phyloP scores from a whole-genome alignment of 2,888 invertebrate species.

The Dynastes grantii region DNA sequence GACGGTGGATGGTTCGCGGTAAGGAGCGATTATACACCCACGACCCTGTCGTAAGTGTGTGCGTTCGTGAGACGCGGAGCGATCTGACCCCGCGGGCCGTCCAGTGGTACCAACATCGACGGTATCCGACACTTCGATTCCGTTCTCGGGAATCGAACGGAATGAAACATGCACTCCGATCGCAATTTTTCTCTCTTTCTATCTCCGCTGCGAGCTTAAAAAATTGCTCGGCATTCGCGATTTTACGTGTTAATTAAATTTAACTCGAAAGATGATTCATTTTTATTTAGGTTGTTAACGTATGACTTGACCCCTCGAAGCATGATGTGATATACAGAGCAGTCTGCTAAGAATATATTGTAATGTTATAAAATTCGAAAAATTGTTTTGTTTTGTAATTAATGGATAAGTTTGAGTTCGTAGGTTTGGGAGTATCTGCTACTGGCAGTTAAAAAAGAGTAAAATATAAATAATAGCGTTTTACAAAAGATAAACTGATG shows the following conservation, averaged over 20 bases:
- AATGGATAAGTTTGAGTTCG: no score
- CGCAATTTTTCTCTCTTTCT: neutral
- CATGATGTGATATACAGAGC: neutral
- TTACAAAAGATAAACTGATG: no score
- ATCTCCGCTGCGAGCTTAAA: neutral
- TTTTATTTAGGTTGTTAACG: slow-evolving; percentile 2
- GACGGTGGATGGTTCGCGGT: slow-evolving; percentile 61
- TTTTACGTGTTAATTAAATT: slow-evolving; percentile 32
- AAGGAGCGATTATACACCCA: slow-evolving; percentile 71
- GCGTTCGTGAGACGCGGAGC: slow-evolving; percentile 70
- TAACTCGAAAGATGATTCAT: neutral
- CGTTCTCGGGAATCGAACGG: slow-evolving; percentile 41
- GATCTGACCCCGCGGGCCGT: slow-evolving; percentile 67
- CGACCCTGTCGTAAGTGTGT: slow-evolving; percentile 69
- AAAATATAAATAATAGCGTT: no score
- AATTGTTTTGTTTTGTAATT: no score
- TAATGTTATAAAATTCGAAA: no score
- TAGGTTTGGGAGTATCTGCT: no score
- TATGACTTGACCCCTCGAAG: neutral
- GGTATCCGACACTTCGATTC: slow-evolving; percentile 54
- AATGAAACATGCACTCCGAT: slow-evolving; percentile 10
- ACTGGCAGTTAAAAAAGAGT: no score
- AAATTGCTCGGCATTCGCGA: slow-evolving; percentile 4
- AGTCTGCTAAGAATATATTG: neutral
- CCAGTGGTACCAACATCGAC: slow-evolving; percentile 65